phyloP scores from a whole-genome alignment of 2,888 invertebrate genomes.

The Galerucella pusilla region DNA sequence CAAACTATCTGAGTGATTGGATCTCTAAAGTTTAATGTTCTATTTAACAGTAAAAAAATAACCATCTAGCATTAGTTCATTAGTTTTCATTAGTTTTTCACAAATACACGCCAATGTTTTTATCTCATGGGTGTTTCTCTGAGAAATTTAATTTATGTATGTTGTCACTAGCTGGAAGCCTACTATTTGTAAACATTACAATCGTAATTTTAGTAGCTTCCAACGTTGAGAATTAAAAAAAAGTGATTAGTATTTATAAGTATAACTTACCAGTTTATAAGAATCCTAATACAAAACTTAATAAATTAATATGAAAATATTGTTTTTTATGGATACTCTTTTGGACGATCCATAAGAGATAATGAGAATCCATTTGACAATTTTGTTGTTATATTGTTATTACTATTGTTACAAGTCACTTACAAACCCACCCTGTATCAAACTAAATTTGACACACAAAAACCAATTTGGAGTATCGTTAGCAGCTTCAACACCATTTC shows the following conservation, averaged over 20 bases:
- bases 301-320: no score
- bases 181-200: constrained; percentile 43
- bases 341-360: no score
- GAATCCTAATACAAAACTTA: no score
- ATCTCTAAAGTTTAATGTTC: neutral
- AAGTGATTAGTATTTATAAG: neutral
- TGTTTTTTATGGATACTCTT: no score
- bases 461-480: constrained; percentile 6
- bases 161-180: constrained; percentile 35
- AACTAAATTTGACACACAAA: constrained; percentile 3
- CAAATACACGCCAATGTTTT: neutral
- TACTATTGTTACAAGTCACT: no score
- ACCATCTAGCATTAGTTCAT: neutral
- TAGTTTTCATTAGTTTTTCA: neutral
- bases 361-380: no score
- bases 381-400: no score
- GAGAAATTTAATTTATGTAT: constrained; percentile 41
- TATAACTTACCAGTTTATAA: no score
- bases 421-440: no score
- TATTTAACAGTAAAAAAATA: neutral
- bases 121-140: constrained; percentile 17
- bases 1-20: no score
- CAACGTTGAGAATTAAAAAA: neutral
- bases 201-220: neutral
- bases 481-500: constrained; percentile 32